Base-by-base conservation (phyloP, 2,888 invertebrate species). In the Gisinianus flammeolus region DNA sequence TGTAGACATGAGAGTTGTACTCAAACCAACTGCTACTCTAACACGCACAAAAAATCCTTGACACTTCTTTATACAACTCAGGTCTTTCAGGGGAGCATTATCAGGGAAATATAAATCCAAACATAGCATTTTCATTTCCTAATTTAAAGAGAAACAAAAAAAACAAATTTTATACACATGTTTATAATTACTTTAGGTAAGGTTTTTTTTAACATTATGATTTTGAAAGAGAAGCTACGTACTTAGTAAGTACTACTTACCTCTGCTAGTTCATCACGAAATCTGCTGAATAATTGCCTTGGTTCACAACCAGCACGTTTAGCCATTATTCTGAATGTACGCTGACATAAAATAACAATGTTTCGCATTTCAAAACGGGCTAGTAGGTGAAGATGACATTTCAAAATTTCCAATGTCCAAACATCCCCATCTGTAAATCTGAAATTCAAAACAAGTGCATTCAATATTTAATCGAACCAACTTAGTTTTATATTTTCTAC, bases 361-460 rank as follows among this genome's bases (percentile, higher is more conserved):
- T 54, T n/a, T 35, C 26, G 22, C 24, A 30, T n/a, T 4, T 76
- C 28, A 10, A 70, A 70, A 26, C 70, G 70, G 8, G 68, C 58
- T 6, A 77, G 28, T 26, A 77, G 19, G 30, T 71, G 77, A 12
- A 77, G 52, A 28, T 64, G 70, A 33, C 35, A 64, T 12, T 44
- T 70, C 24, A 77, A 30, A 19, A 77, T 26, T 30, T 77, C 77
- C 1, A 56, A 44, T 19, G 26, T 62, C 35, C 58, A 62, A 30
- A 71, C 64, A 19, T 77, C 70, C 4, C 62, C 64, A 44, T 77
- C 77, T 4, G 62, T 33, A 70, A 71, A 70, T 22, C 77, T 77
- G 1, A 58, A 58, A 24, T 58, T 58, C 22, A 58, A 3, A 35
- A 62, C 12, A 24, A 6, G 12, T 62, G 8, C 22, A n/a, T n/a